Evolutionary conservation across 2,888 invertebrate genomes (phyloP), one percentile per base, ranked within the genome.

Genomic region (Chloroclystis v-ata): DNA sequence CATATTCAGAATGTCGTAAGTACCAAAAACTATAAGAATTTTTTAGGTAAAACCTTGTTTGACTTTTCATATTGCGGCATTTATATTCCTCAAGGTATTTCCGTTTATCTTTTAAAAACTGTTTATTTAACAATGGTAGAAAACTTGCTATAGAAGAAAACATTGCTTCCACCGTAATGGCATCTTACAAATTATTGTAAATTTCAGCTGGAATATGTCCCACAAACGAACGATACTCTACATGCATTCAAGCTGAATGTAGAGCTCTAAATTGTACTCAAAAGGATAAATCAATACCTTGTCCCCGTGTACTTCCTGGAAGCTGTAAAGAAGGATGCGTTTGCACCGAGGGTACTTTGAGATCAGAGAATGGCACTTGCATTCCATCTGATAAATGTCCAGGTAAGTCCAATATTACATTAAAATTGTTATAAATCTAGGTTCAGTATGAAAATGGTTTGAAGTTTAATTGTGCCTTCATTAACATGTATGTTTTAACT

Each of bases 1-100:
- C 74, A n/a, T 69, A 65, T 47, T 54, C 50, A 10, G 38, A 67
- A 25, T 76, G 77, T 30, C 59, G 70, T 70, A 61, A 69, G 28
- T 45, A 46, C 20, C 20, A 4, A 20, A n/a, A n/a, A n/a, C n/a
- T n/a, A n/a, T n/a, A n/a, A n/a, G n/a, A n/a, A n/a, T n/a, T n/a
- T n/a, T n/a, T n/a, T n/a, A n/a, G n/a, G n/a, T n/a, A n/a, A n/a
- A n/a, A n/a, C n/a, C n/a, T n/a, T n/a, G n/a, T n/a, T n/a, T n/a
- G n/a, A n/a, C n/a, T n/a, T n/a, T n/a, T n/a, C n/a, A n/a, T n/a
- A n/a, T n/a, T n/a, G n/a, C n/a, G n/a, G n/a, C n/a, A n/a, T n/a
- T n/a, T n/a, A n/a, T n/a, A n/a, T n/a, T n/a, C n/a, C n/a, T n/a
- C n/a, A n/a, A n/a, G n/a, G n/a, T n/a, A n/a, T n/a, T n/a, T n/a